Evolutionary conservation across 2,888 invertebrate genomes (phyloP).

Genomic region (Sinodicranocentrus sp.): DNA sequence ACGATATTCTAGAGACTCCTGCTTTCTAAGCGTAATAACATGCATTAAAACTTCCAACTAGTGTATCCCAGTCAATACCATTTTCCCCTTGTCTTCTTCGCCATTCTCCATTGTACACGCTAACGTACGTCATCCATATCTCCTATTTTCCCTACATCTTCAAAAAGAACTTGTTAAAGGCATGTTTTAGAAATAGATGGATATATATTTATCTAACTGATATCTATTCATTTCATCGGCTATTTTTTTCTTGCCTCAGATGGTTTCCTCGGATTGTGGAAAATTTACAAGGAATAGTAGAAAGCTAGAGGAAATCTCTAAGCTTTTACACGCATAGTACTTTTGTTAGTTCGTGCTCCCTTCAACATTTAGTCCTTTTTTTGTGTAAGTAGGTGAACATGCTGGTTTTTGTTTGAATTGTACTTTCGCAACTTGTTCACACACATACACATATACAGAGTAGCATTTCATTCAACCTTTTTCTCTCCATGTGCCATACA

Average conservation of each 20-base stretch:
- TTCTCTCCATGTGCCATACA: neutral
- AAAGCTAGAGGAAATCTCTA: no score
- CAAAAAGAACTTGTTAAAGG: neutral
- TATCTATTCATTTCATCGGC: no score
- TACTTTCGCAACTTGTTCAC: constrained; percentile 1
- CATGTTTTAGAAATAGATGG: no score
- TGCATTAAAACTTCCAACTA: neutral
- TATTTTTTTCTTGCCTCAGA: no score
- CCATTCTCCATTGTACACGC: no score
- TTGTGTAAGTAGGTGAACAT: neutral
- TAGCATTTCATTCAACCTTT: neutral
- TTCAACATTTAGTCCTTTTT: neutral
- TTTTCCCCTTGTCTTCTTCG: no score
- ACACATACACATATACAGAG: neutral
- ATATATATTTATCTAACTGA: no score
- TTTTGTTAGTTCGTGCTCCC: no score
- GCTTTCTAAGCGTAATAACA: neutral
- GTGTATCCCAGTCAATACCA: no score
- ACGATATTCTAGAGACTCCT: neutral
- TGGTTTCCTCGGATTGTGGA: no score
- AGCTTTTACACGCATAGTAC: no score
- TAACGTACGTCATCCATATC: neutral
- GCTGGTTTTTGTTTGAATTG: constrained; percentile 3
- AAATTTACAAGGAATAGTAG: no score
- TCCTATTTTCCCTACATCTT: neutral